Conservation (phyloP, 2,888 invertebrate species). For the Lycocerus yunnanus region DNA sequence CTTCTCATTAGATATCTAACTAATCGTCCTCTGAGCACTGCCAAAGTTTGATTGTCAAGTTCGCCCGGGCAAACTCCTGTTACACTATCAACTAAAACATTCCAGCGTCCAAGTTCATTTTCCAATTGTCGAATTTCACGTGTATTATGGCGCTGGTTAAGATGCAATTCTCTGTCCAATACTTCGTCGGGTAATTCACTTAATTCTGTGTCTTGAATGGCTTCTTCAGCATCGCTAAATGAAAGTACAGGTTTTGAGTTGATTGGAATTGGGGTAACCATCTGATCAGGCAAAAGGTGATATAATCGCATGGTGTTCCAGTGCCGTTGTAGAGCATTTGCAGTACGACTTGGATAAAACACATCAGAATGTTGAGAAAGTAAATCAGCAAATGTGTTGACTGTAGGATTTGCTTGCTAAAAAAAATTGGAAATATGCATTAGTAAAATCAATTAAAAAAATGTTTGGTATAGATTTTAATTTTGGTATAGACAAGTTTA, state of each 20-base stretch:
- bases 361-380: constrained; percentile 80
- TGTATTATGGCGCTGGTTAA: constrained; percentile 50
- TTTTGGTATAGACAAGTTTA: too few relatives aligned
- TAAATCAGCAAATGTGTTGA: constrained; percentile 84
- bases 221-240: constrained; percentile 93
- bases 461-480: too few relatives aligned
- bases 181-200: constrained; percentile 81
- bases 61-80: constrained; percentile 83
- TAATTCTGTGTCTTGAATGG: constrained; percentile 82
- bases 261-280: constrained; percentile 58
- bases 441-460: neutral
- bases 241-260: constrained; percentile 60
- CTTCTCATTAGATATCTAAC: constrained; percentile 95
- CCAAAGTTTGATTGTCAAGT: constrained; percentile 91
- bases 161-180: constrained; percentile 76
- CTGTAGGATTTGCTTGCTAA: constrained; percentile 61
- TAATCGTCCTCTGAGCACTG: constrained; percentile 86
- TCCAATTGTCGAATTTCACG: constrained; percentile 84
- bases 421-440: neutral
- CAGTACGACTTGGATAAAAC: constrained; percentile 87
- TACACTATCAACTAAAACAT: constrained; percentile 89
- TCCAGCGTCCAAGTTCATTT: constrained; percentile 87
- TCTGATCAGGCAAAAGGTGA: constrained; percentile 88
- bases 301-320: constrained; percentile 94
- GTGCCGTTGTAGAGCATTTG: constrained; percentile 82